A percentile compares a stretch with the other conserved stretches of the same genome.
Evolutionary conservation across 2,113 vertebrate genomes (phyloP).

Genomic region (Chaenogobius annularis): DNA sequence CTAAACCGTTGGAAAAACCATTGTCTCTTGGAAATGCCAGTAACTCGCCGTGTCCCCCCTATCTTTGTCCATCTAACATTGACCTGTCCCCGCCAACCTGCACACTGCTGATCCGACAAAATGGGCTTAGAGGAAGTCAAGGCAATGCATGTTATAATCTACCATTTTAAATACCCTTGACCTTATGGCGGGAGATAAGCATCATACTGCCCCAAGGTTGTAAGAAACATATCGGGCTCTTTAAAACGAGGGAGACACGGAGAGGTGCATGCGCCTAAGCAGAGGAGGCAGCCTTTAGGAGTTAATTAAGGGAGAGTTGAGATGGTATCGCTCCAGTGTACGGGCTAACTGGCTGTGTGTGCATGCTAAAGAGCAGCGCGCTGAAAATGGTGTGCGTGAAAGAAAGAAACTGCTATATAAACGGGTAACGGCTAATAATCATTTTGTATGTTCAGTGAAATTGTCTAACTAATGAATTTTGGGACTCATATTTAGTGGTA

Average conservation of each 20-base stretch:
- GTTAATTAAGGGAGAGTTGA: constrained; percentile 69
- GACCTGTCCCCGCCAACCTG: constrained; percentile 26
- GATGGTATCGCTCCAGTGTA: constrained; percentile 53
- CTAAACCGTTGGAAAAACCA: constrained; percentile 6
- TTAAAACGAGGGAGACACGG: constrained; percentile 51
- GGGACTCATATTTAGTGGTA: too few relatives aligned
- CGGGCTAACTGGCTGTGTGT: constrained; percentile 33
- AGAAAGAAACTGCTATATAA: neutral
- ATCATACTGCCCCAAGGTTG: constrained; percentile 70
- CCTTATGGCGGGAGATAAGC: constrained; percentile 58
- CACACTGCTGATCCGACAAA: constrained; percentile 40
- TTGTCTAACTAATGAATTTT: too few relatives aligned
- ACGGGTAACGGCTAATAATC: too few relatives aligned
- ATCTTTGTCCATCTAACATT: constrained; percentile 58
- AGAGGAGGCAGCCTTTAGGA: constrained; percentile 52
- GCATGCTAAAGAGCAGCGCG: constrained; percentile 12
- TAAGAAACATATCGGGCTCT: constrained; percentile 54
- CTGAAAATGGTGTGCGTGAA: constrained; percentile 1
- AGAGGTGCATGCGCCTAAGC: constrained; percentile 56
- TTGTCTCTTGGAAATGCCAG: constrained; percentile 19
- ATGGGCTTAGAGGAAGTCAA: constrained; percentile 14
- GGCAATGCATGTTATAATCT: constrained; percentile 16
- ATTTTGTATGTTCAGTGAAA: too few relatives aligned
- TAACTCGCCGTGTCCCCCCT: constrained; percentile 13
- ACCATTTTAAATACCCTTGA: constrained; percentile 27